These are phyloP conservation scores for Hephaestus fuliginosus DNA, from an alignment of 2,797 vertebrate species.

Conservation along the genomic window DNA sequence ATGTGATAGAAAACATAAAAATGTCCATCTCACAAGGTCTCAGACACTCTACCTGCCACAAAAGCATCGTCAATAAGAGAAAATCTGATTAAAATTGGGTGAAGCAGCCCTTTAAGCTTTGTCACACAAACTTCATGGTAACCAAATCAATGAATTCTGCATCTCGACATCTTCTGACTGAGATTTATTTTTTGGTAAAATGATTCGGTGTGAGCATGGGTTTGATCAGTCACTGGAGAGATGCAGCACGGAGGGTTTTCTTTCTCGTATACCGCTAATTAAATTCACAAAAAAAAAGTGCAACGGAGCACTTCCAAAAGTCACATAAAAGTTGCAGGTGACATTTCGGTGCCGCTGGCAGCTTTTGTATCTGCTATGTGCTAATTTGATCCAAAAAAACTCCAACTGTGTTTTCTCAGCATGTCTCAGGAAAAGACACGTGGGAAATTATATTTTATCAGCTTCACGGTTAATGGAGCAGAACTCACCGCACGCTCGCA, in stretches of 20 bases:
- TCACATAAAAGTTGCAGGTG: not conserved
- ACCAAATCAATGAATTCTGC: slow-evolving; percentile 30
- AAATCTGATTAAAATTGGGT: not conserved
- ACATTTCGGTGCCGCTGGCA: not conserved
- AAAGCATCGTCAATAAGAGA: too few species aligned
- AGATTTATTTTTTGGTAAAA: not conserved
- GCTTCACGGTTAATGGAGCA: not conserved
- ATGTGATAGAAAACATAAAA: too few species aligned
- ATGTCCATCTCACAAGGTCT: not conserved
- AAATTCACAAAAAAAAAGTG: not conserved
- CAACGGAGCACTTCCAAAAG: not conserved
- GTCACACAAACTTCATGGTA: not conserved
- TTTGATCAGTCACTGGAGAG: slow-evolving; percentile 8
- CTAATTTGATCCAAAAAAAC: slow-evolving; percentile 3
- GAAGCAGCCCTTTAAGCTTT: not conserved
- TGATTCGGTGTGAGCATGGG: not conserved
- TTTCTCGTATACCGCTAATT: not conserved
- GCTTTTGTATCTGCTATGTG: not conserved
- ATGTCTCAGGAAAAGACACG: not conserved
- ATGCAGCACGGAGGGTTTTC: slow-evolving; percentile 49
- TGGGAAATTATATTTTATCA: not conserved
- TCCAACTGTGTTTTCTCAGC: slow-evolving; percentile 3
- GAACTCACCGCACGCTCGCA: not conserved
- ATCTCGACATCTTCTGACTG: not conserved
- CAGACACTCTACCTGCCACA: too few species aligned